Percentiles rank a stretch among this genome's conserved stretches.
These are phyloP conservation scores for Trichonephila clavipes DNA, from an alignment of 1,140 invertebrate species.

Conservation along the genomic window DNA sequence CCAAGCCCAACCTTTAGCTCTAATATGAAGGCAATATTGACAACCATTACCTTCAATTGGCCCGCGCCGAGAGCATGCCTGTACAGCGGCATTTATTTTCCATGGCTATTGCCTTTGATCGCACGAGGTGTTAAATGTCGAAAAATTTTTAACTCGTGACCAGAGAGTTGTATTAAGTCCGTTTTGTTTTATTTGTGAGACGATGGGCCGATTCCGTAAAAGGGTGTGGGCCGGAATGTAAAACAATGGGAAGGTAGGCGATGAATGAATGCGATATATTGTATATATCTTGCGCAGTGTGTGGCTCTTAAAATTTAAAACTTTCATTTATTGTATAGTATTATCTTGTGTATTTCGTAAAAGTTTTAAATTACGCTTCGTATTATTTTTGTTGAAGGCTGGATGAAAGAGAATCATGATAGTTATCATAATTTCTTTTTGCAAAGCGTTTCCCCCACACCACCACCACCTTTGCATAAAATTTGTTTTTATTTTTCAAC, in stretches of 20 bases:
- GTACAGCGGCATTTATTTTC: conserved; percentile 12
- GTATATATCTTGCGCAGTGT: background rate
- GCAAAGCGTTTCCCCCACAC: no score
- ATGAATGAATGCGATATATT: conserved; percentile 7
- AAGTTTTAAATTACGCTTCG: background rate
- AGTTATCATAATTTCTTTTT: no score
- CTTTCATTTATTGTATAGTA: background rate
- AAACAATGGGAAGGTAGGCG: conserved; percentile 24
- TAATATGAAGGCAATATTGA: background rate
- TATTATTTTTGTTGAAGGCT: no score
- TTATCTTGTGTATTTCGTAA: background rate
- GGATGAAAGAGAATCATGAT: no score
- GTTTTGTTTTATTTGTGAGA: background rate
- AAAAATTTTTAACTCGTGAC: background rate
- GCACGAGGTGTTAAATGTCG: conserved; percentile 1
- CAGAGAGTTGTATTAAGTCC: background rate
- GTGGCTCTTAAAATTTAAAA: background rate
- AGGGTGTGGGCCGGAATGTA: background rate
- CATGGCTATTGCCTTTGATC: background rate
- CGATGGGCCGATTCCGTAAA: background rate
- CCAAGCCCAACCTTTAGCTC: background rate
- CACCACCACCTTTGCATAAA: no score
- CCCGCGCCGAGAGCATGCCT: background rate
- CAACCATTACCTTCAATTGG: conserved; percentile 33
- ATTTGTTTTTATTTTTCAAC: no score